These are phyloP conservation scores for Oenanthe oenanthe DNA, from an alignment of 2,113 vertebrate genomes.

Conservation along the genomic window DNA sequence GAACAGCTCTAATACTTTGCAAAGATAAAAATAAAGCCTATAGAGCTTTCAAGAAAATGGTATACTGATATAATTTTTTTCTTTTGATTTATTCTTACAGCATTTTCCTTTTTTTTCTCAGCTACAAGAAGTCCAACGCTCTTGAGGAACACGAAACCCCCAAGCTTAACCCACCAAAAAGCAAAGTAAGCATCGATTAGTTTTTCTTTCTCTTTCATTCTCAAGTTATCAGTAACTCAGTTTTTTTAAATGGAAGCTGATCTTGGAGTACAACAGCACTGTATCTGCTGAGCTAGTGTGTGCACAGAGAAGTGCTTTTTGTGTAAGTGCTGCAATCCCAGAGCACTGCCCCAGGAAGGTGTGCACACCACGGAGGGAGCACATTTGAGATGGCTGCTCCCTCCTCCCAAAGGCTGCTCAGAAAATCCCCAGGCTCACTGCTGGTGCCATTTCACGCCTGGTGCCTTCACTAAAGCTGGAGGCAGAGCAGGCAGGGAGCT, in stretches of 20 bases:
- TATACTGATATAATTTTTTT: not conserved
- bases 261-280: fast-evolving
- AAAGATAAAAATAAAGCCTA: not conserved
- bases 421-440: not conserved
- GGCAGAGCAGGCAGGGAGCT: not conserved
- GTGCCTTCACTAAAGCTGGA: not conserved
- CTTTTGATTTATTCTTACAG: not conserved
- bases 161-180: not conserved
- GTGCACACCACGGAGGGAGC: fast-evolving
- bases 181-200: not conserved
- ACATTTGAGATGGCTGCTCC: fast-evolving
- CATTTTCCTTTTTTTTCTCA: not conserved
- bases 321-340: not conserved
- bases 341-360: not conserved
- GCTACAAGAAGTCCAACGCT: not conserved
- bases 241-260: not conserved
- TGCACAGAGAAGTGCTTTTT: not conserved
- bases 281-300: not conserved
- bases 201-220: not conserved
- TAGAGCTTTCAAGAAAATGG: not conserved
- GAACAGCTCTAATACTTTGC: not conserved
- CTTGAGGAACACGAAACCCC: not conserved
- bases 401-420: not conserved
- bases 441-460: not conserved
- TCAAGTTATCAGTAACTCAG: not conserved